phyloP scores from a whole-genome alignment of 2,113 vertebrate genomes.

The Procavia capensis region DNA sequence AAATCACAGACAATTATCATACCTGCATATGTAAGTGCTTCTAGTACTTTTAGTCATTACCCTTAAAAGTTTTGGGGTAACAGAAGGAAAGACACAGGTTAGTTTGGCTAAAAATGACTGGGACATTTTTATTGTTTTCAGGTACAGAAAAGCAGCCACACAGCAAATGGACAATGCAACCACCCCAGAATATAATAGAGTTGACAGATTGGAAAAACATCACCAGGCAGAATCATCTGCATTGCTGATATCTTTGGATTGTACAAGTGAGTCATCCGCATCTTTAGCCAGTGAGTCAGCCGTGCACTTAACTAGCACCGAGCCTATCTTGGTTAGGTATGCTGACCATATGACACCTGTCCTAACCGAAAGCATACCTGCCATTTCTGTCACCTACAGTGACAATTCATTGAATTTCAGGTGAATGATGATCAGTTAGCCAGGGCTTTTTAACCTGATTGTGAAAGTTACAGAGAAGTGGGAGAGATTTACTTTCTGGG shows the following conservation, averaged over 20 bases:
- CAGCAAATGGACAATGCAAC: not conserved
- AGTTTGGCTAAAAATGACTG: not conserved
- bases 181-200: not conserved
- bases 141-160: not conserved
- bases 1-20: not conserved
- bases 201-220: not conserved
- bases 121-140: constrained; percentile 45
- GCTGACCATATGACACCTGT: not conserved
- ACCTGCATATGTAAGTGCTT: not conserved
- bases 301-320: not conserved
- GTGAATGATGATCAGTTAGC: not conserved
- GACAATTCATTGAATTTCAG: not conserved
- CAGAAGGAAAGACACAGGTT: not conserved
- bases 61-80: not conserved
- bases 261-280: constrained; percentile 10
- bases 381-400: not conserved
- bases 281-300: constrained; percentile 23
- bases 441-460: not conserved
- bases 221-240: not conserved
- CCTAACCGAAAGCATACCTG: not conserved
- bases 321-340: not conserved
- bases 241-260: not conserved
- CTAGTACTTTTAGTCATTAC: not conserved
- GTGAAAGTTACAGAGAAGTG: not conserved
- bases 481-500: not conserved